Conservation (phyloP, 2,888 invertebrate genomes). For the Trachelus iudaicus region DNA sequence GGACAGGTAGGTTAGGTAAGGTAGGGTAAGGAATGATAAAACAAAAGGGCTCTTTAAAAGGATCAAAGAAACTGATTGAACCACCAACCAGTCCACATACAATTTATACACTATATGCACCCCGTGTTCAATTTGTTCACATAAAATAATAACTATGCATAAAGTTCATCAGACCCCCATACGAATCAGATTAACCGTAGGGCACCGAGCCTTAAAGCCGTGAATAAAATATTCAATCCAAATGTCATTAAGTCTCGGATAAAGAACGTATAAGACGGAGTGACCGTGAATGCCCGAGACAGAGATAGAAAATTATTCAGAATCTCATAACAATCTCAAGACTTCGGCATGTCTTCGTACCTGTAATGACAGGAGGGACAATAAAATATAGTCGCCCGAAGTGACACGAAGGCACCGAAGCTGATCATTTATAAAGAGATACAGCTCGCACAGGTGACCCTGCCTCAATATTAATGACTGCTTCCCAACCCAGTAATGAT, state of each 20-base stretch:
- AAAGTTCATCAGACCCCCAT: neutral
- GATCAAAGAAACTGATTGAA: neutral
- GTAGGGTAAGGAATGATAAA: neutral
- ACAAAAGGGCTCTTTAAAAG: neutral
- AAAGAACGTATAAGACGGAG: neutral
- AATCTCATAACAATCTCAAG: conserved; percentile 1
- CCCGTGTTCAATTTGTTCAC: neutral
- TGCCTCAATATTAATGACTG: conserved; percentile 51
- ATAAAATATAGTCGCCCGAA: conserved; percentile 47
- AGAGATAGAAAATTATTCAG: neutral
- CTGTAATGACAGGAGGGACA: conserved; percentile 23
- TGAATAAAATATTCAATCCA: conserved; percentile 2
- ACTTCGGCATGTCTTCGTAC: conserved; percentile 1
- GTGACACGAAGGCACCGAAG: conserved; percentile 40
- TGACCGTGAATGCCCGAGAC: neutral
- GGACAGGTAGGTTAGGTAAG: neutral
- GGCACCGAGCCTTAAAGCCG: neutral
- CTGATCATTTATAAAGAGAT: conserved; percentile 53
- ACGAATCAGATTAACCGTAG: neutral
- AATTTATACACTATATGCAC: neutral
- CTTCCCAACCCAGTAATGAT: conserved; percentile 49
- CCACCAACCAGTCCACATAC: neutral
- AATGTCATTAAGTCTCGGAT: neutral
- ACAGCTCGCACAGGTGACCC: conserved; percentile 42
- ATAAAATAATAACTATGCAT: neutral